These are phyloP conservation scores for Plodia interpunctella DNA, from an alignment of 1,140 invertebrate species.

Conservation along the genomic window DNA sequence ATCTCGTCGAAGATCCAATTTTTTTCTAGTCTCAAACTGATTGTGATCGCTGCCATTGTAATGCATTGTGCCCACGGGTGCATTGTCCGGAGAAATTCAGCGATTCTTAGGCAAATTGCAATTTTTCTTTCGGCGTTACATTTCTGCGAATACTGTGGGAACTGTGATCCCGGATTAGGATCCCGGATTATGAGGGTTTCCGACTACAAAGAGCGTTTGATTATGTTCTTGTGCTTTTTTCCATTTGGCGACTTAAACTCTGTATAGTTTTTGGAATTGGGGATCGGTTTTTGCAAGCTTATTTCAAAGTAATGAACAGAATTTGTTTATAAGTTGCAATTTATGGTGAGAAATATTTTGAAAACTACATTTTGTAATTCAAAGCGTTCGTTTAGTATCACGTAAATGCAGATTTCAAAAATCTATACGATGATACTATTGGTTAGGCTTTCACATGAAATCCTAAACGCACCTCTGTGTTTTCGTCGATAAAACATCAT, in stretches of 20 bases:
- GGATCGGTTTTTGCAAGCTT: neutral
- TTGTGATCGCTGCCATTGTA: conserved; percentile 61
- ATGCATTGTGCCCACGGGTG: conserved; percentile 39
- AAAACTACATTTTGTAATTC: too few relatives aligned
- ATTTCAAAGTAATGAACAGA: neutral
- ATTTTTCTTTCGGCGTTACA: conserved; percentile 41
- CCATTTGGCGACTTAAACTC: neutral
- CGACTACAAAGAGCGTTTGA: conserved; percentile 7
- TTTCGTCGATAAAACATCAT: too few relatives aligned
- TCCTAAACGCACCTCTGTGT: too few relatives aligned
- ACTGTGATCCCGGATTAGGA: conserved; percentile 40
- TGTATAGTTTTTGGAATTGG: neutral
- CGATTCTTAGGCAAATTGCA: conserved; percentile 51
- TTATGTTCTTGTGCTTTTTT: conserved; percentile 10
- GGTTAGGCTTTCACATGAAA: too few relatives aligned
- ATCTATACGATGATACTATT: too few relatives aligned
- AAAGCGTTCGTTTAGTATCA: too few relatives aligned
- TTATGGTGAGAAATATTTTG: neutral
- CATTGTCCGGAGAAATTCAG: conserved; percentile 55
- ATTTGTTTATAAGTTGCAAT: neutral
- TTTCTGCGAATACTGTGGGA: conserved; percentile 55
- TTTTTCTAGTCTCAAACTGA: conserved; percentile 57
- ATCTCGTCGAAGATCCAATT: conserved; percentile 32
- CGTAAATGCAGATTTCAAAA: too few relatives aligned
- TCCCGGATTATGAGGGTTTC: conserved; percentile 21